Conservation (phyloP, 2,113 vertebrate species). For the Phyllostomus hastatus region DNA sequence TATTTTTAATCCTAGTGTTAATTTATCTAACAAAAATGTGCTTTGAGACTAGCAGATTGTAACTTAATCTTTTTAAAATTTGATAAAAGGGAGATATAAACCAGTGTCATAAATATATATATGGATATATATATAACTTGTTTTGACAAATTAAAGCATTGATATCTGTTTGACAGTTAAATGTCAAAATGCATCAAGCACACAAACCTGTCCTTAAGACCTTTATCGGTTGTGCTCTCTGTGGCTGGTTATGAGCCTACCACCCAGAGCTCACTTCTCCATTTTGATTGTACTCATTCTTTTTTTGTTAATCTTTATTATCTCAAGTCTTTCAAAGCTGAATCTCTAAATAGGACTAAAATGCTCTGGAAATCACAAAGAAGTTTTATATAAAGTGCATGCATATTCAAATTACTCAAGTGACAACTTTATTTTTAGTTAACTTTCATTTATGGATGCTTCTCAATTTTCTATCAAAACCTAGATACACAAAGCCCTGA, state of each 20-base stretch:
- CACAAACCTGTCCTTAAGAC: constrained; percentile 62
- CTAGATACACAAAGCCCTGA: not conserved
- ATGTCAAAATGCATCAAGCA: constrained; percentile 61
- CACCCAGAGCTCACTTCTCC: constrained; percentile 26
- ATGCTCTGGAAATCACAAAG: constrained; percentile 28
- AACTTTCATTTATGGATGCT: constrained; percentile 54
- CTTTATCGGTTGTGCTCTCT: constrained; percentile 62
- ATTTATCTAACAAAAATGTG: constrained; percentile 59
- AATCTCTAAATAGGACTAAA: constrained; percentile 39
- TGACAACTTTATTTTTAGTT: constrained; percentile 66
- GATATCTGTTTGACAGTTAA: constrained; percentile 67
- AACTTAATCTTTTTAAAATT: constrained; percentile 56
- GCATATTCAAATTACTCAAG: constrained; percentile 59
- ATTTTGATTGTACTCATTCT: constrained; percentile 19
- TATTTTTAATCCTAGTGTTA: constrained; percentile 65
- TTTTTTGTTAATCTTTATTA: not conserved
- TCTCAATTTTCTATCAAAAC: constrained; percentile 53
- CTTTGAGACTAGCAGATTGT: constrained; percentile 39
- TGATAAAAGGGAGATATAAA: constrained; percentile 57
- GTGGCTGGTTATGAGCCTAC: not conserved
- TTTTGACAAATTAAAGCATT: constrained; percentile 61
- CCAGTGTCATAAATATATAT: not conserved
- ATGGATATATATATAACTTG: constrained; percentile 47
- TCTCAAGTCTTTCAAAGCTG: not conserved
- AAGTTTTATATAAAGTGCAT: constrained; percentile 41